Conservation (phyloP, 2,888 invertebrate genomes). For the Stenolophus ochropezus region DNA sequence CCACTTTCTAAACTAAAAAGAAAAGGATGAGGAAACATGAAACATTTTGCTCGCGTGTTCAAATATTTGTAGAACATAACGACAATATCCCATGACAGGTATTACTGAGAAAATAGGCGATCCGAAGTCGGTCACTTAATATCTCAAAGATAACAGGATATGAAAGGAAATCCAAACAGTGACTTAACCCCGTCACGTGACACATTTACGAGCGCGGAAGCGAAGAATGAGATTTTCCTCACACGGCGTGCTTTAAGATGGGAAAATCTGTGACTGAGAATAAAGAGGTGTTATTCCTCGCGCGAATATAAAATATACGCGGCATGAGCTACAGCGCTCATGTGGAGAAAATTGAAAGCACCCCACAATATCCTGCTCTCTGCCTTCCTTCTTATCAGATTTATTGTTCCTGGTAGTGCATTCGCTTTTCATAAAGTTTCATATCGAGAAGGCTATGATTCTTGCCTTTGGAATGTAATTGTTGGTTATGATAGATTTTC, state of each 20-base stretch:
- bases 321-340: slow-evolving; percentile 31
- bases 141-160: slow-evolving; percentile 52
- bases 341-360: slow-evolving; percentile 49
- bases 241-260: slow-evolving; percentile 26
- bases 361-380: slow-evolving; percentile 37
- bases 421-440: slow-evolving; percentile 24
- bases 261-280: slow-evolving; percentile 49
- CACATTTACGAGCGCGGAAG: slow-evolving; percentile 7
- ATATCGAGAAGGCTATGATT: background rate
- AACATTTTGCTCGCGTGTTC: slow-evolving; percentile 23
- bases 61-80: slow-evolving; percentile 43
- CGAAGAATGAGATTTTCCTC: slow-evolving; percentile 9
- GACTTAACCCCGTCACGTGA: slow-evolving; percentile 26
- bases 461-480: background rate
- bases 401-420: slow-evolving; percentile 43
- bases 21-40: slow-evolving; percentile 34
- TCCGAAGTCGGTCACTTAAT: slow-evolving; percentile 44
- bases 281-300: slow-evolving; percentile 42
- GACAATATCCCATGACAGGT: slow-evolving; percentile 44
- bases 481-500: background rate
- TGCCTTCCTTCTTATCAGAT: slow-evolving; percentile 1
- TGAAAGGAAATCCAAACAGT: slow-evolving; percentile 43
- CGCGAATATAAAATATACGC: slow-evolving; percentile 38
- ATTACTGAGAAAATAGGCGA: slow-evolving; percentile 38
- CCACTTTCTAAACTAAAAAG: background rate